A percentile compares a stretch with the other conserved stretches of the same genome.
Evolutionary conservation across 2,113 vertebrate species (phyloP).

Genomic region (Columbina picui): DNA sequence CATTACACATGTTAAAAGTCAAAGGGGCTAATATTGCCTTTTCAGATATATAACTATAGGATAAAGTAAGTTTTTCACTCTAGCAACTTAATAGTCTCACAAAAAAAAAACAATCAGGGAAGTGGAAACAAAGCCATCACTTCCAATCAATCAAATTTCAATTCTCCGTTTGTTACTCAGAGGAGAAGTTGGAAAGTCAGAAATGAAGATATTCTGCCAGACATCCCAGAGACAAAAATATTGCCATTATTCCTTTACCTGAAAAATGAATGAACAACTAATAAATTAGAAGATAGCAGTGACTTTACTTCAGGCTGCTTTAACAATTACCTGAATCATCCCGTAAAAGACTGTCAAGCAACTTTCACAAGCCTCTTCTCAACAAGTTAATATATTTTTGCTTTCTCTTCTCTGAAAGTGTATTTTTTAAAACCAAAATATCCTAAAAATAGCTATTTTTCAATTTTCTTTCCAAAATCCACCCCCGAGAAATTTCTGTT

Average conservation of each 20-base stretch:
- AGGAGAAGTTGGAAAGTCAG: neutral
- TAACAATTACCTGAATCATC: neutral
- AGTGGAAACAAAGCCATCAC: neutral
- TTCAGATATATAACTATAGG: neutral
- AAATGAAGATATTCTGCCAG: neutral
- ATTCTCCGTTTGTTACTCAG: neutral
- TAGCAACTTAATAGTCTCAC: neutral
- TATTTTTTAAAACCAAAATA: neutral
- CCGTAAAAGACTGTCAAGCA: neutral
- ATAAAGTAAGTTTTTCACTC: neutral
- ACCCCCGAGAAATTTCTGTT: neutral
- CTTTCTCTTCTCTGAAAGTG: neutral
- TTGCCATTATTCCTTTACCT: neutral
- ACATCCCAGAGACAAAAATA: neutral
- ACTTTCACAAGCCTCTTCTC: neutral
- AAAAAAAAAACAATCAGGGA: neutral
- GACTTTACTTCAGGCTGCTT: neutral
- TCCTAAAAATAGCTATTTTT: neutral
- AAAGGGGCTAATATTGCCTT: neutral
- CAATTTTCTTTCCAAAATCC: neutral
- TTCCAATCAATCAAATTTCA: neutral
- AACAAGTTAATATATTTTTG: neutral
- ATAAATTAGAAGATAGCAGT: neutral
- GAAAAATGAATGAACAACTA: neutral
- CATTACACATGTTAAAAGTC: neutral